Percentiles rank a stretch among this genome's conserved stretches.
phyloP scores from a whole-genome alignment of 2,888 invertebrate species.

The Sinhomidia bicolor region DNA sequence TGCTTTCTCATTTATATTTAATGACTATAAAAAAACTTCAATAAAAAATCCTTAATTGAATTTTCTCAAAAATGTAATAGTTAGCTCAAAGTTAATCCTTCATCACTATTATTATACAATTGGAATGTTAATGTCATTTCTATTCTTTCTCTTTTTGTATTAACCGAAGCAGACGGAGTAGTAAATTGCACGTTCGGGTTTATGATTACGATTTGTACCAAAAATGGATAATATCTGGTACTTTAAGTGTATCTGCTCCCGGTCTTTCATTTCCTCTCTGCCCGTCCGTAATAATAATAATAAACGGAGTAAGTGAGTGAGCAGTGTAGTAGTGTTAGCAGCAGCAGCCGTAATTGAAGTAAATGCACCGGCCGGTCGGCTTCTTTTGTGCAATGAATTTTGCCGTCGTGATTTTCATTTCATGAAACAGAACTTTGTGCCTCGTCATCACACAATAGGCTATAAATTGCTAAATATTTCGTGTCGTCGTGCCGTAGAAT shows the following conservation, averaged over 20 bases:
- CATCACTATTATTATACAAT: too few relatives aligned
- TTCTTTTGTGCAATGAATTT: slow-evolving; percentile 35
- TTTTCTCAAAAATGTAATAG: background rate
- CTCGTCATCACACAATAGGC: slow-evolving; percentile 50
- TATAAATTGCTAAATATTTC: slow-evolving; percentile 57
- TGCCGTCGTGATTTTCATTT: slow-evolving; percentile 52
- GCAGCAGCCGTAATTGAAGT: slow-evolving; percentile 43
- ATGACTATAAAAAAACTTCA: too few relatives aligned
- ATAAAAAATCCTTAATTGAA: background rate
- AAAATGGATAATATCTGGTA: slow-evolving; percentile 36
- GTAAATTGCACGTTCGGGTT: background rate
- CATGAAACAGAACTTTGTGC: slow-evolving; percentile 50
- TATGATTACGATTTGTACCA: slow-evolving; percentile 37
- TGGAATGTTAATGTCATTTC: background rate
- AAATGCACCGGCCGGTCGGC: slow-evolving; percentile 46
- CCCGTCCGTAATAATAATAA: too few relatives aligned
- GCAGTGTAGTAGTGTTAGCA: too few relatives aligned
- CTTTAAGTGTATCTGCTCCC: slow-evolving; percentile 29
- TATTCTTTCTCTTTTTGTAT: background rate
- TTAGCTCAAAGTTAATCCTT: slow-evolving; percentile 5
- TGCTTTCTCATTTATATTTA: too few relatives aligned
- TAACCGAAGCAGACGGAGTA: background rate
- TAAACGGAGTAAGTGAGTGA: background rate
- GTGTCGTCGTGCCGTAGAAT: slow-evolving; percentile 26
- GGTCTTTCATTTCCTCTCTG: slow-evolving; percentile 47